Conservation (phyloP, 2,888 invertebrate genomes). For the Ophion ellenae region DNA sequence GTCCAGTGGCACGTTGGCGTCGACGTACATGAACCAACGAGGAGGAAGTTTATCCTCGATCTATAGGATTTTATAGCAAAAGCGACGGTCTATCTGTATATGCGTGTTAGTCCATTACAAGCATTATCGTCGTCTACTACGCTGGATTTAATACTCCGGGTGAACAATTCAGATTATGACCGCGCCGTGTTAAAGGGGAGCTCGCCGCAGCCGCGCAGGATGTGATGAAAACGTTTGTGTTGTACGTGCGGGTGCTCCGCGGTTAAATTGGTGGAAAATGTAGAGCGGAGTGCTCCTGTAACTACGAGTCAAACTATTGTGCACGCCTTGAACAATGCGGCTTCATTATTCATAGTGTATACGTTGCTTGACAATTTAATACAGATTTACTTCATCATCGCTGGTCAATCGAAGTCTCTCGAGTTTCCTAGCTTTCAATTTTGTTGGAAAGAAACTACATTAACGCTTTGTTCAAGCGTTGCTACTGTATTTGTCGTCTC, state of each 20-base stretch:
- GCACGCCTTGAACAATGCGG: not conserved
- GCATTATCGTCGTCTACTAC: slow-evolving; percentile 21
- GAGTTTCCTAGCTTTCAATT: not conserved
- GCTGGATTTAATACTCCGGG: slow-evolving; percentile 40
- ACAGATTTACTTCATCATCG: not conserved
- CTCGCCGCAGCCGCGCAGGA: slow-evolving; percentile 4
- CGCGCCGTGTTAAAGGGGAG: slow-evolving; percentile 5
- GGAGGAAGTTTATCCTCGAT: slow-evolving; percentile 26
- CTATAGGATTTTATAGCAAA: slow-evolving; percentile 11
- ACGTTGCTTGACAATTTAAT: not conserved
- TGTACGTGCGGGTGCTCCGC: not conserved
- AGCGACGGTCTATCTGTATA: not conserved
- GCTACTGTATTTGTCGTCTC: no score
- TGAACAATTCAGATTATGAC: slow-evolving; percentile 46
- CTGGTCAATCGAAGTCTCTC: not conserved
- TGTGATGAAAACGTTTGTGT: slow-evolving; percentile 7
- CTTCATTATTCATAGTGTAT: slow-evolving; percentile 3
- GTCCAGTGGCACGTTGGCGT: not conserved
- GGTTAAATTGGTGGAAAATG: slow-evolving; percentile 31
- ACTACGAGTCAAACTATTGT: slow-evolving; percentile 17
- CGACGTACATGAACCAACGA: not conserved
- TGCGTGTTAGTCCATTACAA: not conserved
- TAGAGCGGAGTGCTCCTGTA: slow-evolving; percentile 12
- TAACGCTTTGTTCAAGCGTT: no score
- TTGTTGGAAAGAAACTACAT: no score